Evolutionary conservation across 1,140 invertebrate species (phyloP), one percentile per base, ranked within the genome.

Genomic region (Calephelis nemesis): DNA sequence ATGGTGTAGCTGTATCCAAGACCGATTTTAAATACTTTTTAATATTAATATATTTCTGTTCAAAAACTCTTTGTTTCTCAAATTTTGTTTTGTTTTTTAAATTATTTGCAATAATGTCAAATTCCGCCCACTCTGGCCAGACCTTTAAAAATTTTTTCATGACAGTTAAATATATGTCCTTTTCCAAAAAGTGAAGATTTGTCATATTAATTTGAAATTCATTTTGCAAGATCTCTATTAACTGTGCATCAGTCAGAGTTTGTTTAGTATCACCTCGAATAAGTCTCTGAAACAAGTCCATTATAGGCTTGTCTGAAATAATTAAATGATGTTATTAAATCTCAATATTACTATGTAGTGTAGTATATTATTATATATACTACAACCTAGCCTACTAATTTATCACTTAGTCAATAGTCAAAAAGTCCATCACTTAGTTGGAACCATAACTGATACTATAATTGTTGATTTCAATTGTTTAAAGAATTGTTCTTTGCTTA

Each of bases 81-180:
- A 65, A 65, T 8, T 54, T 54, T 12, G 76, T 73, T 12, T 73
- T 70, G 0, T 54, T 65, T 40, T 73, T 81, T 7, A 77, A 47
- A 13, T 72, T 71, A 45, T 73, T 78, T 39, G 79, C 71, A 0
- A 71, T 40, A 5, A 62, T 69, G 50, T 88, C 85, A 52, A 91
- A 83, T 42, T 81, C 77, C n/a, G 86, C 84, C 88, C 88, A 91
- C 30, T 78, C 71, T 0, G 85, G 85, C 88, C 87, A 91, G 12
- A 83, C 78, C 67, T 85, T 91, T 0, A 89, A 69, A 58, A 80
- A 89, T 62, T 81, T 87, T 49, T 91, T 91, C 40, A 88, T 66
- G 7, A 88, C 62, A 30, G 79, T 84, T 50, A 88, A 54, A 62
- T 85, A 89, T 49, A 89, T 82, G 0, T 89, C 84, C 0, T 83